Evolutionary conservation across 2,888 invertebrate genomes (phyloP).

Genomic region (Scaptomyza cyrtandrae): DNA sequence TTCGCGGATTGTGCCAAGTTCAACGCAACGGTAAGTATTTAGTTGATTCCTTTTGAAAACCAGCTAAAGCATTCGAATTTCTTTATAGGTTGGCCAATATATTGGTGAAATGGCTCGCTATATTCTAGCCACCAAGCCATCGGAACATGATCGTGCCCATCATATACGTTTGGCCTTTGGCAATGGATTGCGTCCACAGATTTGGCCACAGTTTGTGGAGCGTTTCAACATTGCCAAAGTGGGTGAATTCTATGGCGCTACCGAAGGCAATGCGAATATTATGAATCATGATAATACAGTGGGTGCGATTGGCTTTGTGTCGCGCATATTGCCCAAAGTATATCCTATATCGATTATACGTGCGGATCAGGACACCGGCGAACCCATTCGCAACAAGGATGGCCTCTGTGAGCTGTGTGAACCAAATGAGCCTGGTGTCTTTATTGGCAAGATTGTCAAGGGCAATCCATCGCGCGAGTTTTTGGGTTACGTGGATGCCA

Average conservation of each 20-base stretch:
- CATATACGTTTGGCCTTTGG: slow-evolving; percentile 92
- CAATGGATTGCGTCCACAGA: slow-evolving; percentile 95
- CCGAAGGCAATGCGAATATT: slow-evolving; percentile 98
- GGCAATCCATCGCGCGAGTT: slow-evolving; percentile 95
- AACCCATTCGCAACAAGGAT: slow-evolving; percentile 92
- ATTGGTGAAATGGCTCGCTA: slow-evolving; percentile 96
- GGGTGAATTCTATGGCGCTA: slow-evolving; percentile 97
- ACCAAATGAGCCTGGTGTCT: slow-evolving; percentile 95
- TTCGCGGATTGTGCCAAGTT: slow-evolving; percentile 96
- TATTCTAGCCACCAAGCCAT: slow-evolving; percentile 90
- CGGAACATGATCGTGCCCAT: slow-evolving; percentile 89
- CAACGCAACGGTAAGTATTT: slow-evolving; percentile 92
- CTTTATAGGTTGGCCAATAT: slow-evolving; percentile 91
- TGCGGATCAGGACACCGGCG: slow-evolving; percentile 94
- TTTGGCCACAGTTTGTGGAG: slow-evolving; percentile 94
- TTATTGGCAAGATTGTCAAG: slow-evolving; percentile 96
- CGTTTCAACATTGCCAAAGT: slow-evolving; percentile 93
- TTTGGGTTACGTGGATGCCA: slow-evolving; percentile 96
- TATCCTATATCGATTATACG: slow-evolving; percentile 97
- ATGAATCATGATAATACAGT: slow-evolving; percentile 96
- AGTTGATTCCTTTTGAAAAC: no score
- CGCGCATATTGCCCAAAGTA: slow-evolving; percentile 92
- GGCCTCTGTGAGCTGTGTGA: slow-evolving; percentile 91
- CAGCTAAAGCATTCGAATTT: neutral
- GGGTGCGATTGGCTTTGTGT: slow-evolving; percentile 97